A percentile compares a stretch with the other conserved stretches of the same genome.
These are phyloP conservation scores for Andrena hattorfiana DNA, from an alignment of 2,888 invertebrate species.

Conservation along the genomic window DNA sequence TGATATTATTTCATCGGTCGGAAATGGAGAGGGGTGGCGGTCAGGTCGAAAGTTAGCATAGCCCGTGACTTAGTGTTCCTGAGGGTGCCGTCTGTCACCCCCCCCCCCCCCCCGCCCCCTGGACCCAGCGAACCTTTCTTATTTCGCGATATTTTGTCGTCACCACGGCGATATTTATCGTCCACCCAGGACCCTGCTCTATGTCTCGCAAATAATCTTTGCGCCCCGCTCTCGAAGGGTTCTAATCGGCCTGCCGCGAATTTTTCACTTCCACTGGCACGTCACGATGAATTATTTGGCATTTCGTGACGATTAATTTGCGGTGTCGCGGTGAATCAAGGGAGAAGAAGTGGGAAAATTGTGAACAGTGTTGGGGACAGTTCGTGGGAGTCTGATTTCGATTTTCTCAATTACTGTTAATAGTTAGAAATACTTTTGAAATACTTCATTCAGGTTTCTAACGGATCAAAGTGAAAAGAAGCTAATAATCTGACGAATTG, in stretches of 20 bases:
- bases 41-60: constrained; percentile 80
- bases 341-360: not conserved
- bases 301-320: not conserved
- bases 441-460: too few species aligned
- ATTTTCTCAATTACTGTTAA: too few species aligned
- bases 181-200: constrained; percentile 71
- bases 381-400: not conserved
- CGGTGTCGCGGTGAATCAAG: not conserved
- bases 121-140: constrained; percentile 74
- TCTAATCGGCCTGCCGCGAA: constrained; percentile 25
- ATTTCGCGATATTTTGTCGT: constrained; percentile 84
- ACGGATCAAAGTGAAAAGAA: too few species aligned
- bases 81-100: constrained; percentile 83
- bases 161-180: constrained; percentile 80
- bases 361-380: not conserved
- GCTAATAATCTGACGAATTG: too few species aligned
- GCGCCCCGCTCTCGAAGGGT: not conserved
- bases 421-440: too few species aligned
- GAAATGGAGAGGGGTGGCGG: constrained; percentile 64
- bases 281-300: not conserved
- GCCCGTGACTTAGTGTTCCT: constrained; percentile 84
- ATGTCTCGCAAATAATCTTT: constrained; percentile 37
- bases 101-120: constrained; percentile 66
- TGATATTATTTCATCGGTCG: constrained; percentile 81
- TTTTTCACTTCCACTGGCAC: constrained; percentile 10